Conservation (phyloP, 2,113 vertebrate species). For the Tyrannus savana region DNA sequence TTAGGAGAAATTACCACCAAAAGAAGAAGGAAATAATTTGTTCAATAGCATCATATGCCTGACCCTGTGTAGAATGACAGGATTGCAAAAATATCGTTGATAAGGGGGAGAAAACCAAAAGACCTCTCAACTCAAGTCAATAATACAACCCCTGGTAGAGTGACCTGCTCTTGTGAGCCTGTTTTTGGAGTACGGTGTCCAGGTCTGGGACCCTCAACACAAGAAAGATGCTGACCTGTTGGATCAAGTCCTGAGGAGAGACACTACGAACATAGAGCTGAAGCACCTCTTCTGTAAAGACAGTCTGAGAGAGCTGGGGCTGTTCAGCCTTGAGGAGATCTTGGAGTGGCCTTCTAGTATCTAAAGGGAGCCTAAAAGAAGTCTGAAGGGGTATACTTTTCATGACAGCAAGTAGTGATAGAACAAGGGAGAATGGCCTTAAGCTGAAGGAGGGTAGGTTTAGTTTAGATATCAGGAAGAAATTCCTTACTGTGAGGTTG, state of each 20-base stretch:
- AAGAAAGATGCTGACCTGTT: not conserved
- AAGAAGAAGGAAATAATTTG: not conserved
- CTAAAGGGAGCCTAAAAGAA: not conserved
- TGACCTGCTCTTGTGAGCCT: not conserved
- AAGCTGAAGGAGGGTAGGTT: not conserved
- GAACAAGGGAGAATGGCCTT: not conserved
- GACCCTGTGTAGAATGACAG: not conserved
- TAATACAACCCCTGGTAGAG: fast-evolving
- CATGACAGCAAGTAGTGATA: fast-evolving
- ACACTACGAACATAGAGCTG: too few relatives aligned
- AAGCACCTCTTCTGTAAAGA: not conserved
- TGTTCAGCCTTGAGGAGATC: not conserved
- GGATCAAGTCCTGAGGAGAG: not conserved
- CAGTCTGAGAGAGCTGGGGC: not conserved
- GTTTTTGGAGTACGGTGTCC: too few relatives aligned
- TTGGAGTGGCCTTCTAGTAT: not conserved
- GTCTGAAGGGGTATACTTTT: not conserved
- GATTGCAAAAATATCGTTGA: not conserved
- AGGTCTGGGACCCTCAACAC: not conserved
- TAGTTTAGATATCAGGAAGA: not conserved
- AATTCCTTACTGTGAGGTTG: not conserved
- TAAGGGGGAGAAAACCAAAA: not conserved
- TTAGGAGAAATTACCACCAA: not conserved
- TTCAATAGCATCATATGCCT: not conserved
- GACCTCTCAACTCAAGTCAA: not conserved